These are phyloP conservation scores for Lasaia peninsularis DNA, from an alignment of 1,140 invertebrate species.

Conservation along the genomic window DNA sequence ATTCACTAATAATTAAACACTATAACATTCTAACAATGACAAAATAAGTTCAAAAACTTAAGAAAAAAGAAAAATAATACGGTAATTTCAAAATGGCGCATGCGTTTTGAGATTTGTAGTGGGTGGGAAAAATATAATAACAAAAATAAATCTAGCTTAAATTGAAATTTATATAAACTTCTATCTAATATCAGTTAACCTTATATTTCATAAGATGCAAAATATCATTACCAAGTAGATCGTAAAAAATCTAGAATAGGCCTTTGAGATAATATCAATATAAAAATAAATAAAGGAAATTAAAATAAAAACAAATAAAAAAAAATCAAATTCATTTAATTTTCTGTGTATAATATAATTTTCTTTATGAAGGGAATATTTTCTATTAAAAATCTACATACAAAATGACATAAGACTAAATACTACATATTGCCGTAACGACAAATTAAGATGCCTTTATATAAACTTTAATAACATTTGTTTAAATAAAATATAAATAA, in stretches of 20 bases:
- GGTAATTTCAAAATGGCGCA: neutral
- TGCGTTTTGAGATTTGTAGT: neutral
- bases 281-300: constrained; percentile 23
- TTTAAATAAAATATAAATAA: constrained; percentile 76
- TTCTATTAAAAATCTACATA: constrained; percentile 67
- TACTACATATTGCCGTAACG: constrained; percentile 52
- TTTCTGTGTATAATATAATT: constrained; percentile 69
- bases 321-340: constrained; percentile 70
- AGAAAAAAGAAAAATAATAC: neutral
- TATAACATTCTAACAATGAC: constrained; percentile 19
- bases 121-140: neutral
- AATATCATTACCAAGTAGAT: constrained; percentile 23
- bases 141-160: neutral
- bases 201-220: constrained; percentile 3
- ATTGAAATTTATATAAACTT: neutral
- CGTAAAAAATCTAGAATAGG: constrained; percentile 23
- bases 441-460: constrained; percentile 57
- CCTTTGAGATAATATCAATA: constrained; percentile 23
- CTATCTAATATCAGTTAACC: constrained; percentile 8
- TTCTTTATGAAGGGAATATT: constrained; percentile 62
- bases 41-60: constrained; percentile 8
- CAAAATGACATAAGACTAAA: constrained; percentile 60
- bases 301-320: constrained; percentile 38
- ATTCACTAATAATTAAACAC: constrained; percentile 18
- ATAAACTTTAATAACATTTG: constrained; percentile 51